These are phyloP conservation scores for Ephydatia muelleri DNA, from an alignment of 37 sponge, comb jelly and placozoan species.

Conservation along the genomic window DNA sequence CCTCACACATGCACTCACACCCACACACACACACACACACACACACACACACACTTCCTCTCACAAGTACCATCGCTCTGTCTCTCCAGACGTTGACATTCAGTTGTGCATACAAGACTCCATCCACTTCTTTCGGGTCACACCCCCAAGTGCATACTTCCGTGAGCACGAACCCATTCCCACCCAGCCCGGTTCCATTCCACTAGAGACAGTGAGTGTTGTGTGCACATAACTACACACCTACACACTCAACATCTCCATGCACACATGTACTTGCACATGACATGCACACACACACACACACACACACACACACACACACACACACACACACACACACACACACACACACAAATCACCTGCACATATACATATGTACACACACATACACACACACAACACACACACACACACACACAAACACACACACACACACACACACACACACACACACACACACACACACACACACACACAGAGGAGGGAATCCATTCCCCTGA, in stretches of 20 bases:
- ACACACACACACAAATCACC: background rate
- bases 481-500: constrained; percentile 56
- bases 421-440: background rate
- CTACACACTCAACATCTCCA: background rate
- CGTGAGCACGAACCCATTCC: constrained; percentile 46
- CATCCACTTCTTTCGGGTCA: constrained; percentile 40
- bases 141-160: constrained; percentile 73
- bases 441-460: background rate
- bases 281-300: background rate
- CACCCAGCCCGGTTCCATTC: constrained; percentile 25
- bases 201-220: constrained; percentile 58
- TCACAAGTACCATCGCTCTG: background rate
- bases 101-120: constrained; percentile 76
- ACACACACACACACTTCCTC: background rate
- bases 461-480: constrained; percentile 27
- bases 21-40: background rate
- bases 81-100: constrained; percentile 76
- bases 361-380: background rate
- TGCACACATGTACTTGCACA: too few relatives aligned
- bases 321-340: constrained; percentile 9
- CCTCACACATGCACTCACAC: constrained; percentile 1
- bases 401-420: too few relatives aligned
- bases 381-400: background rate
- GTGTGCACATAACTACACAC: background rate
- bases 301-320: constrained; percentile 3